A percentile compares a stretch with the other conserved stretches of the same genome.
phyloP scores from a whole-genome alignment of 2,113 vertebrate species.

The Monarcha castaneiventris region DNA sequence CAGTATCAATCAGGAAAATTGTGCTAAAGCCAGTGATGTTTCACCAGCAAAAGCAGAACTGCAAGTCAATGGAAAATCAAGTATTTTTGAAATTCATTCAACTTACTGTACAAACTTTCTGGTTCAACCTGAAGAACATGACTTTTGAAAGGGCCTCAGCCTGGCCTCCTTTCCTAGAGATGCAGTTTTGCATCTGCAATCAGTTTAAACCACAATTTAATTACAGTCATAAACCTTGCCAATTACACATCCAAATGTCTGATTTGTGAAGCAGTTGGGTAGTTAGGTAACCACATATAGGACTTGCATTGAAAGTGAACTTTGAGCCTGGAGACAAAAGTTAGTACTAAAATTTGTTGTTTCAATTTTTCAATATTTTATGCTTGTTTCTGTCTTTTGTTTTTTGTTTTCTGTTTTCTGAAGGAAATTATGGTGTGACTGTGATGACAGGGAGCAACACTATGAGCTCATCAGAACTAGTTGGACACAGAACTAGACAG shows the following conservation, averaged over 20 bases:
- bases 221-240: slow-evolving; percentile 21
- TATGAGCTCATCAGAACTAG: not conserved
- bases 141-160: slow-evolving; percentile 43
- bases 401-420: not conserved
- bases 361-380: slow-evolving; percentile 2
- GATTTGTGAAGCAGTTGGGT: slow-evolving; percentile 20
- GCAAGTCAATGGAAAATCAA: slow-evolving; percentile 28
- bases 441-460: not conserved
- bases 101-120: slow-evolving; percentile 17
- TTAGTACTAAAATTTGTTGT: not conserved
- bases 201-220: slow-evolving; percentile 52
- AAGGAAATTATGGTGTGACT: not conserved
- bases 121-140: slow-evolving; percentile 50
- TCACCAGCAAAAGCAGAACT: slow-evolving; percentile 28
- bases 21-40: not conserved
- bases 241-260: slow-evolving; percentile 29
- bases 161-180: slow-evolving; percentile 43
- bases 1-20: not conserved
- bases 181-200: slow-evolving; percentile 57
- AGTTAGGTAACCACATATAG: slow-evolving; percentile 1
- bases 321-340: not conserved
- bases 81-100: slow-evolving; percentile 35
- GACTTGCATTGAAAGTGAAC: not conserved
- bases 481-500: not conserved
- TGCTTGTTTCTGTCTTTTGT: not conserved